A percentile compares a stretch with the other conserved stretches of the same genome.
These are phyloP conservation scores for Oncopeltus fasciatus DNA, from an alignment of 1,140 invertebrate genomes.

Conservation along the genomic window DNA sequence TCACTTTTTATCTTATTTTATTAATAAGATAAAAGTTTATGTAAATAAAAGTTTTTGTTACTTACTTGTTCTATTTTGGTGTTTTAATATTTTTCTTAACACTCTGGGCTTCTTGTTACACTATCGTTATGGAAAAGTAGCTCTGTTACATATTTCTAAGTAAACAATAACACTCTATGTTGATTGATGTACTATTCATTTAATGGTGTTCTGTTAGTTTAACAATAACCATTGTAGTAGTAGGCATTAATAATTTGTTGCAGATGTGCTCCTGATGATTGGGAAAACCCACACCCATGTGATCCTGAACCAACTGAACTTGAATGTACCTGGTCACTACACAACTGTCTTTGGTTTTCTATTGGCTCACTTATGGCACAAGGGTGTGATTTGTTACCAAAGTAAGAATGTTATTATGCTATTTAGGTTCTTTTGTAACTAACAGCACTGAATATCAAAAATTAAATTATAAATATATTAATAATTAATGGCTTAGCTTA, in stretches of 20 bases:
- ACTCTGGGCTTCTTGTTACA: too few relatives aligned
- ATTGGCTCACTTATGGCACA: slow-evolving; percentile 38
- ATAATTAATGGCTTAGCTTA: too few relatives aligned
- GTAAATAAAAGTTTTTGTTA: too few relatives aligned
- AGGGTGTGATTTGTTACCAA: slow-evolving; percentile 37
- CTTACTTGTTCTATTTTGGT: too few relatives aligned
- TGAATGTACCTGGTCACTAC: slow-evolving; percentile 37
- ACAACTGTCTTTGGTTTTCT: slow-evolving; percentile 39
- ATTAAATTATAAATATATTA: too few relatives aligned
- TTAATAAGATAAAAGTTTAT: too few relatives aligned
- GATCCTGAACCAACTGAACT: slow-evolving; percentile 35
- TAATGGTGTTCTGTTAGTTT: not conserved
- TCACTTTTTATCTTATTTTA: too few relatives aligned
- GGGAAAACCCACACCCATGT: slow-evolving; percentile 40
- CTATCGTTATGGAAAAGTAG: too few relatives aligned
- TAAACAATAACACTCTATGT: not conserved
- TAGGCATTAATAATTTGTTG: slow-evolving; percentile 14
- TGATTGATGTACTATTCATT: not conserved
- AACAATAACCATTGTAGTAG: not conserved
- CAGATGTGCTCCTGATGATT: slow-evolving; percentile 39
- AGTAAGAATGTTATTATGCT: slow-evolving; percentile 32
- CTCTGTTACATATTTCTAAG: too few relatives aligned
- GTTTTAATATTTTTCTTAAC: too few relatives aligned
- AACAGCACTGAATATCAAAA: too few relatives aligned
- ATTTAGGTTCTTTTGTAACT: too few relatives aligned